These are phyloP conservation scores for Petrolisthes manimaculis DNA, from an alignment of 2,888 invertebrate genomes.

Conservation along the genomic window DNA sequence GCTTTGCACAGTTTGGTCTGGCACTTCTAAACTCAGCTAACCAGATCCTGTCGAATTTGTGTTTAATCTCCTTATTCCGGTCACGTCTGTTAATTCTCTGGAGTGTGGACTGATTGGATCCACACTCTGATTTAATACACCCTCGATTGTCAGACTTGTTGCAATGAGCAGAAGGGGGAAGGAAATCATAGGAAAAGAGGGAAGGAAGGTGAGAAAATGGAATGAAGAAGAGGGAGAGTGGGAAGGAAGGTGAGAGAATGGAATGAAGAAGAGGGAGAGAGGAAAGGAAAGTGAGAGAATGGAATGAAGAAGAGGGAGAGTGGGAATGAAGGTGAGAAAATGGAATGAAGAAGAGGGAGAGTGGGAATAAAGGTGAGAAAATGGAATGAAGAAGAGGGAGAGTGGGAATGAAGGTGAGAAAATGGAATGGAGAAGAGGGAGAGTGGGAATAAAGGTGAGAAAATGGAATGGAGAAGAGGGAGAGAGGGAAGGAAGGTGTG, in stretches of 20 bases:
- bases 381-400: background rate
- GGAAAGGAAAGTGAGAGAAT: background rate
- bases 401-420: too few species aligned
- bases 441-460: too few species aligned
- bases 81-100: too few species aligned
- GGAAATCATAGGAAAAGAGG: background rate
- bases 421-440: too few species aligned
- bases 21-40: too few species aligned
- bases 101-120: background rate
- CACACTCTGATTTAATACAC: background rate
- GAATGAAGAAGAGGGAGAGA: background rate
- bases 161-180: background rate
- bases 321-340: background rate
- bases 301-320: background rate
- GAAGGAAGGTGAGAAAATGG: background rate
- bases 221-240: background rate
- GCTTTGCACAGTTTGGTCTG: too few species aligned
- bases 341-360: background rate
- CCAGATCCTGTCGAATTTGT: too few species aligned
- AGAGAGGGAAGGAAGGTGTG: background rate
- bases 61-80: too few species aligned
- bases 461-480: too few species aligned
- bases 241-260: background rate
- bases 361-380: too few species aligned
- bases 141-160: background rate